These are phyloP conservation scores for Melieria omissa DNA, from an alignment of 2,888 invertebrate species.

Conservation along the genomic window DNA sequence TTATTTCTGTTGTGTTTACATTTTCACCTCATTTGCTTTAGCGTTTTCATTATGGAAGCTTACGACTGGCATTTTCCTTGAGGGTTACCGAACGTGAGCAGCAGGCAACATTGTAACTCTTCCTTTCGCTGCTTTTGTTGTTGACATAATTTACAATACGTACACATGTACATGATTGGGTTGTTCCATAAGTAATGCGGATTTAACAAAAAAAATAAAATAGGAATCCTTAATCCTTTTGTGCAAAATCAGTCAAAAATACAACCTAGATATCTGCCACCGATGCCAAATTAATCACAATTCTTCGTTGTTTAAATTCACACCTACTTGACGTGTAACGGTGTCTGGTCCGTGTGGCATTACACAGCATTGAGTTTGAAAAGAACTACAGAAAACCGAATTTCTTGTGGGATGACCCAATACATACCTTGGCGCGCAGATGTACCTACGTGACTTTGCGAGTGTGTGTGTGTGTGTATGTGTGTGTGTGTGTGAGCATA, in stretches of 20 bases:
- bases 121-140: not conserved
- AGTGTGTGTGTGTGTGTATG: not conserved
- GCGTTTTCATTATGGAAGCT: not conserved
- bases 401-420: not conserved
- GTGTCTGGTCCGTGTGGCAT: no score
- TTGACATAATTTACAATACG: not conserved
- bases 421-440: not conserved
- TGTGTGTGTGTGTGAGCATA: not conserved
- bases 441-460: not conserved
- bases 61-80: conserved; percentile 1
- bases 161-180: not conserved
- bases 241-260: no score
- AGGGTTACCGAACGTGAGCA: not conserved
- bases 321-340: no score
- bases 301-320: no score
- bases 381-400: no score
- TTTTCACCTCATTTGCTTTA: not conserved
- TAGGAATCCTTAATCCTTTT: no score
- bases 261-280: no score
- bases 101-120: not conserved
- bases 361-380: no score
- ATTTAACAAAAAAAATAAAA: no score
- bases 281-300: no score
- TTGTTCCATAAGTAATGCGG: no score
- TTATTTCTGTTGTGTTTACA: not conserved